Base-by-base conservation (phyloP, 2,113 vertebrate species). In the Rhagologus leucostigma region DNA sequence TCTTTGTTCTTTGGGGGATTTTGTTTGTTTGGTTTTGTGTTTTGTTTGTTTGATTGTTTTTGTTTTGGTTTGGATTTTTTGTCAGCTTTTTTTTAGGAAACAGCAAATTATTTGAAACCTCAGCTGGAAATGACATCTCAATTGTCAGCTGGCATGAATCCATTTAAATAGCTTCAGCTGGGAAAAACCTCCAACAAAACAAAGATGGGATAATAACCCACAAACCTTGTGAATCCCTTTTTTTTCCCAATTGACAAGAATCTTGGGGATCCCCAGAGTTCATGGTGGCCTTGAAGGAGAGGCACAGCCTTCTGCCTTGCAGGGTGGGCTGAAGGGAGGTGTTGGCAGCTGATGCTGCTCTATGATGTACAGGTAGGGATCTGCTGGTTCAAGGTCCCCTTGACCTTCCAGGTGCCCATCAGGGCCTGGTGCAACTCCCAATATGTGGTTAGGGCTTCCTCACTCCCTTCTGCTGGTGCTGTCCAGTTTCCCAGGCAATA, bases 351-450 rank as follows among this genome's bases (percentile, higher is more conserved):
- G 55, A 9, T 46, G 22, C 9, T 63, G 33, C 33, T 78, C 46
- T 29, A 2, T 6, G 5, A 4, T 10, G 19, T 8, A 13, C 39
- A 33, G 32, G 26, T 10, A 24, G 16, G 16, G 47, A 26, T 44
- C 50, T 37, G 41, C 41, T 39, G n/a, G 22, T 6, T 73, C 26
- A 22, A 29, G 12, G 16, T 32, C 18, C 8, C 0, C 0, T 52
- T 79, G 22, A 24, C 20, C 29, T 77, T 11, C 13, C 39, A n/a
- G 24, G 27, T 44, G 24, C 22, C 46, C 64, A 12, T 24, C 32
- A 37, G 27, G 33, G 13, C 27, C 17, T 60, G 29, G 17, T 46
- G 16, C 15, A 55, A 2, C 21, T 75, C 56, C 30, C 23, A 63
- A 21, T 37, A 10, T 11, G 30, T 3, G 6, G 11, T 2, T 6